Percentiles rank a stretch among this genome's conserved stretches.
Conservation (phyloP, 2,888 invertebrate species). For the Coenonympha glycerion region DNA sequence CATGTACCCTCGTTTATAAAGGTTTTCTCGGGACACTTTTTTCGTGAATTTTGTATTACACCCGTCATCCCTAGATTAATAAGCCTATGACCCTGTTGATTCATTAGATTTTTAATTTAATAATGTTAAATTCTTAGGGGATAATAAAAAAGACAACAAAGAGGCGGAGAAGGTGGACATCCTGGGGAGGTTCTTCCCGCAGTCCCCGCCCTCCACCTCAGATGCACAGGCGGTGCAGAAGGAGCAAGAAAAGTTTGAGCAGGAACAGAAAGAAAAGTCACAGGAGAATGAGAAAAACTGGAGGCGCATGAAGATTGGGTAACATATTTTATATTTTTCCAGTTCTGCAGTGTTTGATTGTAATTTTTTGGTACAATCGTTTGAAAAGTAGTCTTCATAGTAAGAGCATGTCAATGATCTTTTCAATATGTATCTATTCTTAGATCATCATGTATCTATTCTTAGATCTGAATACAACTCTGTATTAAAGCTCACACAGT, state of each 20-base stretch:
- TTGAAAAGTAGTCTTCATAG: no score
- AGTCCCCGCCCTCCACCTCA: slow-evolving; percentile 54
- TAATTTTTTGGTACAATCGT: neutral
- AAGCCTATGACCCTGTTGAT: no score
- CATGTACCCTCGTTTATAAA: no score
- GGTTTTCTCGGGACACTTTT: no score
- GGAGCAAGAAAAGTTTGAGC: slow-evolving; percentile 74
- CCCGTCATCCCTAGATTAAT: no score
- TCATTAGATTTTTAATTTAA: no score
- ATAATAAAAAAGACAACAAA: slow-evolving; percentile 44
- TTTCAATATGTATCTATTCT: no score
- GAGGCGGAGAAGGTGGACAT: slow-evolving; percentile 58
- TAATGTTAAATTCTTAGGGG: slow-evolving; percentile 33
- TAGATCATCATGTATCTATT: no score
- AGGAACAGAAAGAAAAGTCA: slow-evolving; percentile 71
- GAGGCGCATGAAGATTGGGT: slow-evolving; percentile 82
- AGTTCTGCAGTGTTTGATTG: neutral
- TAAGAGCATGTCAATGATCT: no score
- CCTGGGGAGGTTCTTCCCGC: slow-evolving; percentile 77
- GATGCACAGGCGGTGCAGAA: slow-evolving; percentile 71
- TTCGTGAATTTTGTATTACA: no score
- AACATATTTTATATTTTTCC: neutral
- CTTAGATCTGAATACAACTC: no score
- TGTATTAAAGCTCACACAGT: no score
- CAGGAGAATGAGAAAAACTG: slow-evolving; percentile 82